Base-by-base conservation (phyloP, 2,113 vertebrate species). In the Oreocharis arfaki region DNA sequence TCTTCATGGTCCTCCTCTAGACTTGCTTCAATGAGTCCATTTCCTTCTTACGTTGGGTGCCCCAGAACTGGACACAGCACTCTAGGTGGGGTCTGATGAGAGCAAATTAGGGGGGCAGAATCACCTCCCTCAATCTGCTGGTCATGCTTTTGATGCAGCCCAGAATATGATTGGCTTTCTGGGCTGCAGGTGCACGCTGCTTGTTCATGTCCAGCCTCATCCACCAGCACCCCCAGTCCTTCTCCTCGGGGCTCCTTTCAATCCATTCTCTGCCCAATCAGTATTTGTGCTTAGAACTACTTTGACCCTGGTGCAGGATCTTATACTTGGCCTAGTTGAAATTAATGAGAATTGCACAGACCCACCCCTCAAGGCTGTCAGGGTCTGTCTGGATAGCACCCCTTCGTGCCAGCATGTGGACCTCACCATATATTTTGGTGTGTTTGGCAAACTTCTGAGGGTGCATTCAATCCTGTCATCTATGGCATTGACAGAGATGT, bases 1-100 rank as follows among this genome's bases (percentile, higher is more conserved):
- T 56, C 24, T 55, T 28, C 0, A 0, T 63, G n/a, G 11, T 27
- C 18, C 22, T 64, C 30, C 20, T 79, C 30, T 0, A 0, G 9
- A 41, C 13, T 79, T 63, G 11, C 3, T n/a, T 47, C 49, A 63
- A 32, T 47, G 41, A 10, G 16, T 56, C 17, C 37, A 35, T 0
- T 0, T 56, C 33, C 33, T 37, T 52, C 37, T 37, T 33, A 20
- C 2, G 2, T 22, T 42, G 65, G 9, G 13, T 71, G 30, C 9
- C 16, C n/a, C 35, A 49, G 20, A 63, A 24, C 16, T 35, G n/a
- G 47, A 63, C n/a, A 26, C 20, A 79, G 24, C 35, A 41, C 23
- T 87, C 13, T 55, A 53, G n/a, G 35, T 55, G 16, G 13, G 16
- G n/a, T 41, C 30, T 56, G 30, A 32, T 41, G 49, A 35, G 20